Evolutionary conservation across 2,797 vertebrate species (phyloP).

Genomic region (Mormyrops attenuatus): DNA sequence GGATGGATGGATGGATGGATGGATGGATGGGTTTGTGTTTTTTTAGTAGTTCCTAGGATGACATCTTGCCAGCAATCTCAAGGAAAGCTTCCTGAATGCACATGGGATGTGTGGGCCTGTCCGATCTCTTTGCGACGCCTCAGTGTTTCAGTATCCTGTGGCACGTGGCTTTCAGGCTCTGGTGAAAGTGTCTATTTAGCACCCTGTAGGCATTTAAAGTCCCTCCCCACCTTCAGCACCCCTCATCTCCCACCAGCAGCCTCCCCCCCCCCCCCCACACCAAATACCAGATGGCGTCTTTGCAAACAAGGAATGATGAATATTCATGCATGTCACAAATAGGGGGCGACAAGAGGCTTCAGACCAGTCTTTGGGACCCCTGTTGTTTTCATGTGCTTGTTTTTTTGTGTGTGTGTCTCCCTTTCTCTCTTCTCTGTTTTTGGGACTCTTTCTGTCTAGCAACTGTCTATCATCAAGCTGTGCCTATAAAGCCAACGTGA

Average conservation of each 20-base stretch:
- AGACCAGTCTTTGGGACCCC: constrained; percentile 25
- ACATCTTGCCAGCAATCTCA: neutral
- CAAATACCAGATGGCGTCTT: constrained; percentile 64
- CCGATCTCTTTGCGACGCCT: neutral
- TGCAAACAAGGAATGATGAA: constrained; percentile 59
- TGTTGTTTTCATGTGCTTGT: neutral
- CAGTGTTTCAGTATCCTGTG: neutral
- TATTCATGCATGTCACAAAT: constrained; percentile 60
- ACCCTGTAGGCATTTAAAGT: neutral
- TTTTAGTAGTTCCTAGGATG: neutral
- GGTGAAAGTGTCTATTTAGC: constrained; percentile 12
- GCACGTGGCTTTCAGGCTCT: neutral
- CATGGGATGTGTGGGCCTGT: neutral
- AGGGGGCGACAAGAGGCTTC: constrained; percentile 47
- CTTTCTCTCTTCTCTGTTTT: constrained; percentile 9
- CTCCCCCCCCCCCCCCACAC: neutral
- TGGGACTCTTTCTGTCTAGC: neutral
- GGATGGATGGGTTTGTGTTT: neutral
- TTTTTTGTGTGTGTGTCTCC: neutral
- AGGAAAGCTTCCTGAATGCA: neutral
- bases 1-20: neutral
- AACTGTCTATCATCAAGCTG: neutral
- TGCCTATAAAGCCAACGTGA: neutral
- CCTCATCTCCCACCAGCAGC: neutral
- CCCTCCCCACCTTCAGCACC: constrained; percentile 22